Evolutionary conservation across 2,888 invertebrate genomes (phyloP).

Genomic region (Saturnia japonica): DNA sequence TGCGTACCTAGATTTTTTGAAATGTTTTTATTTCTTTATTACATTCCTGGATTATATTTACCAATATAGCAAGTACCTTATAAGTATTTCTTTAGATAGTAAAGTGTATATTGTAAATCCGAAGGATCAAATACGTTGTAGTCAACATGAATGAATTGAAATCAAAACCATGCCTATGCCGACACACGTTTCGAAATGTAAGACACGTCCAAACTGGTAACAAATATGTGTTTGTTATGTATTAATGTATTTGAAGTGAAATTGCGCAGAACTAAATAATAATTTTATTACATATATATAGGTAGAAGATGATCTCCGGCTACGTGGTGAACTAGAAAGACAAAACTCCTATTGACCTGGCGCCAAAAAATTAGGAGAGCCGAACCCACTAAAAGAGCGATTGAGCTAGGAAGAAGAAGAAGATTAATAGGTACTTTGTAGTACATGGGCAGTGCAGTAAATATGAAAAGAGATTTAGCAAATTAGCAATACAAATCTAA

Average conservation of each 20-base stretch:
- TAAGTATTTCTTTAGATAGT: not conserved
- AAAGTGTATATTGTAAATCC: slow-evolving; percentile 15
- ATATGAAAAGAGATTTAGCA: not conserved
- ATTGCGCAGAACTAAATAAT: not conserved
- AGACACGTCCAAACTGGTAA: slow-evolving; percentile 5
- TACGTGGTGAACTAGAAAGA: no score
- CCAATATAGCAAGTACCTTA: not conserved
- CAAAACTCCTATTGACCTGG: no score
- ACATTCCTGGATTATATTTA: not conserved
- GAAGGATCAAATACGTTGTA: slow-evolving; percentile 30
- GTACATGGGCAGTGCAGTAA: not conserved
- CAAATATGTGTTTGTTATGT: not conserved
- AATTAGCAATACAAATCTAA: not conserved
- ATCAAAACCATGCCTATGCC: slow-evolving; percentile 37
- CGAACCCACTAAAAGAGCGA: no score
- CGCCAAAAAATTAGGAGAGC: no score
- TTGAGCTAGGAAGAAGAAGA: no score
- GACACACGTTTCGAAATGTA: slow-evolving; percentile 7
- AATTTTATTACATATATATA: not conserved
- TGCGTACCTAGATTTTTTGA: not conserved
- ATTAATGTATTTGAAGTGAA: not conserved
- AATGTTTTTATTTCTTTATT: not conserved
- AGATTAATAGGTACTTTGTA: no score
- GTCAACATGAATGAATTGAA: slow-evolving; percentile 45
- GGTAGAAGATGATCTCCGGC: no score